phyloP scores from a whole-genome alignment of 2,888 invertebrate genomes.

The Congeria kusceri region DNA sequence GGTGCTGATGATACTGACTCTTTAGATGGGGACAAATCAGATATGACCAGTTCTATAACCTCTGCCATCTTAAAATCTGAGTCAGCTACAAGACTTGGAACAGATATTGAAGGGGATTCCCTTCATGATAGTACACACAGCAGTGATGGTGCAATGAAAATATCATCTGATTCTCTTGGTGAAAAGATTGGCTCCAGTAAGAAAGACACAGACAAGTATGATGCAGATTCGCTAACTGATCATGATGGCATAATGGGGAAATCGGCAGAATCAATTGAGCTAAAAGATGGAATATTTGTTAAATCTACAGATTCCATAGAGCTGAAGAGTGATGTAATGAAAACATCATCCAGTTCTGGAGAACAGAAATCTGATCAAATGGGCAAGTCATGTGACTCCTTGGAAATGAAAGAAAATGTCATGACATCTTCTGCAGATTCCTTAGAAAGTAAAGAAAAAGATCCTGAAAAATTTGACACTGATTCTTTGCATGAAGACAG shows the following conservation, averaged over 20 bases:
- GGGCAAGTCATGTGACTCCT: conserved; percentile 6
- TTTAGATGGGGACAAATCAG: conserved; percentile 78
- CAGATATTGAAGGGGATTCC: conserved; percentile 78
- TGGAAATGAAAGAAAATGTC: conserved; percentile 21
- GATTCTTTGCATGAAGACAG: conserved; percentile 65
- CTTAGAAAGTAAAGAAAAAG: conserved; percentile 61
- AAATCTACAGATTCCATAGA: conserved; percentile 31
- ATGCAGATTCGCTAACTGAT: conserved; percentile 72
- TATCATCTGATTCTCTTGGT: conserved; percentile 79
- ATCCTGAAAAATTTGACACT: conserved; percentile 62
- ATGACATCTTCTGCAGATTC: conserved; percentile 78
- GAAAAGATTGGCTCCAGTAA: conserved; percentile 52
- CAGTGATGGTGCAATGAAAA: conserved; percentile 79
- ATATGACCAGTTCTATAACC: conserved; percentile 79
- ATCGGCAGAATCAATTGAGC: conserved; percentile 58
- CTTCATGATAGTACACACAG: conserved; percentile 72
- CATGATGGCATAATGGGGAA: conserved; percentile 72
- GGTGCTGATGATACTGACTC: conserved; percentile 77
- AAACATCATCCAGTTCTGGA: conserved; percentile 26
- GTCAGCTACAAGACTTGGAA: conserved; percentile 55
- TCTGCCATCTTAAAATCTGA: conserved; percentile 77
- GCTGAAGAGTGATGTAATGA: conserved; percentile 48
- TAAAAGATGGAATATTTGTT: conserved; percentile 33
- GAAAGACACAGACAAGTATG: conserved; percentile 68
- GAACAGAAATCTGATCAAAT: neutral